These are phyloP conservation scores for Scaptomyza reducta DNA, from an alignment of 2,888 invertebrate genomes.

Conservation along the genomic window DNA sequence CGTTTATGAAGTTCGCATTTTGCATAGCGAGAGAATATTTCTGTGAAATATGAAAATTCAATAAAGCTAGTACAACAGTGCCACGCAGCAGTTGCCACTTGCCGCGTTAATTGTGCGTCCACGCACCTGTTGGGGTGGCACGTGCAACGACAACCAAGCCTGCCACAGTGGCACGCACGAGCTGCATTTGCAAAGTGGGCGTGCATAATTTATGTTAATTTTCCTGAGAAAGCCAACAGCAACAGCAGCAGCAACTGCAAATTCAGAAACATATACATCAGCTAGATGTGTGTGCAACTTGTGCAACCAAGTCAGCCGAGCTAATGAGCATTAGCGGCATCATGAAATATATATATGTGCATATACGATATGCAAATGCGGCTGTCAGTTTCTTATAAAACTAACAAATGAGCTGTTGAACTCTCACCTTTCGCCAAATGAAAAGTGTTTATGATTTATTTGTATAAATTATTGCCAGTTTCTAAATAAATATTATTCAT, in stretches of 20 bases:
- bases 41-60: conserved; percentile 74
- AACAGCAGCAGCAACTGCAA: background rate
- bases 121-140: conserved; percentile 51
- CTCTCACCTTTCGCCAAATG: background rate
- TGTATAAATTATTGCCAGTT: background rate
- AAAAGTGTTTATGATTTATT: background rate
- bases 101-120: conserved; percentile 72
- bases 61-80: conserved; percentile 59
- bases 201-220: conserved; percentile 81
- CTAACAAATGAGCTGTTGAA: background rate
- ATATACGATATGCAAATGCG: conserved; percentile 36
- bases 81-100: conserved; percentile 44
- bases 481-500: background rate
- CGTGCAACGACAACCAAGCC: conserved; percentile 4
- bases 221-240: conserved; percentile 61
- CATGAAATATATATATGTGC: conserved; percentile 27
- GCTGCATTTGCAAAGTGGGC: conserved; percentile 77
- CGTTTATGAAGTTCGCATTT: conserved; percentile 66
- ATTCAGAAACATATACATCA: background rate
- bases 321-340: conserved; percentile 55
- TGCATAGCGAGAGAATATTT: conserved; percentile 58
- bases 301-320: conserved; percentile 46
- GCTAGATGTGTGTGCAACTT: conserved; percentile 16
- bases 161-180: conserved; percentile 64
- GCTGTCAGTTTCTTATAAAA: conserved; percentile 2